Conservation (phyloP, 2,797 vertebrate species). For the Eidolon dupreanum region DNA sequence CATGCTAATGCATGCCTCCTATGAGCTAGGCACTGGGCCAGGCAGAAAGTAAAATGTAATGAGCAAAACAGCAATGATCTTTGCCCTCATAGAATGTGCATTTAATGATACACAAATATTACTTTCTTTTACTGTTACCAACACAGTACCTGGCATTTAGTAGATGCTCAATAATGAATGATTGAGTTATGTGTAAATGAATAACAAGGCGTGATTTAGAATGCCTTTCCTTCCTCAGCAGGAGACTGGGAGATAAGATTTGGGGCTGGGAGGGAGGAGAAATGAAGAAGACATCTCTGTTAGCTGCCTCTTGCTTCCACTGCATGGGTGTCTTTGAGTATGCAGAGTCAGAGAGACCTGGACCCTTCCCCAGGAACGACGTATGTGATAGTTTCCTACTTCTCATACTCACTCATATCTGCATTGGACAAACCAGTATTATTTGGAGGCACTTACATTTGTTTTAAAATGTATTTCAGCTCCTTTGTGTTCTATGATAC, state of each 20-base stretch:
- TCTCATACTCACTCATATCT: background rate
- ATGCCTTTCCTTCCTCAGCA: background rate
- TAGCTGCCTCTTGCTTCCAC: background rate
- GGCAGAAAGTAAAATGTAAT: background rate
- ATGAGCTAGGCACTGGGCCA: background rate
- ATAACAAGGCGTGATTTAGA: background rate
- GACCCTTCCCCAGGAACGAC: background rate
- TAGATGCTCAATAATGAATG: conserved; percentile 21
- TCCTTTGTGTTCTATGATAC: background rate
- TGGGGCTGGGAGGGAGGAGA: background rate
- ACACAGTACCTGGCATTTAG: background rate
- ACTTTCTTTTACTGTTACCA: background rate
- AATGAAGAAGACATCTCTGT: background rate
- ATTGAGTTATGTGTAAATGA: background rate
- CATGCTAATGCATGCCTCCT: background rate
- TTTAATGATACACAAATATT: background rate
- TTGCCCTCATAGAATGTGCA: background rate
- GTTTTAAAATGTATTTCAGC: background rate
- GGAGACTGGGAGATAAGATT: background rate
- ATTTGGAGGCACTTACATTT: background rate
- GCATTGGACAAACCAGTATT: background rate
- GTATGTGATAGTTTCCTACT: background rate
- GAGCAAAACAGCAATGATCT: background rate
- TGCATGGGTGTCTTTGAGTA: background rate
- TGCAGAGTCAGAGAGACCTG: background rate